A percentile compares a stretch with the other conserved stretches of the same genome.
Conservation (phyloP, 1,140 invertebrate genomes). For the Rhynchophorus ferrugineus region DNA sequence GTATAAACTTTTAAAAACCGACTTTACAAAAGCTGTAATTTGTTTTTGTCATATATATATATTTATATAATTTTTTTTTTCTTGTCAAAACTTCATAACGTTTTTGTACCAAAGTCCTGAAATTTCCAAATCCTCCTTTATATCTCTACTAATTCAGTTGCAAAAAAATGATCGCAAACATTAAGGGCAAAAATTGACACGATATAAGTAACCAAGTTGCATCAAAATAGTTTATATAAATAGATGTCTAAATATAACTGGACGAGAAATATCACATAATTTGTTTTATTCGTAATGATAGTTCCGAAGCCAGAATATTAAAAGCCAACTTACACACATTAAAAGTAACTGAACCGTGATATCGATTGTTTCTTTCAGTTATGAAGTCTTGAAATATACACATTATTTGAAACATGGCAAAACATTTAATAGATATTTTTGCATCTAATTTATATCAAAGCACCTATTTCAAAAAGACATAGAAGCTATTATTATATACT, state of each 20-base stretch:
- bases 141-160: background rate
- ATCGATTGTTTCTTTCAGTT: background rate
- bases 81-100: slow-evolving; percentile 7
- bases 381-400: slow-evolving; percentile 13
- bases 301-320: background rate
- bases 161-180: too few relatives aligned
- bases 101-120: background rate
- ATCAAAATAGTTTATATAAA: too few relatives aligned
- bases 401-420: slow-evolving; percentile 2
- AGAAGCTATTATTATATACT: slow-evolving; percentile 3
- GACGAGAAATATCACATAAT: background rate
- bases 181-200: too few relatives aligned
- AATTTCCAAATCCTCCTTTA: background rate
- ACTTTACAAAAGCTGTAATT: slow-evolving; percentile 13
- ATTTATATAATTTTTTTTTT: too few relatives aligned
- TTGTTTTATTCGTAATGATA: background rate
- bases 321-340: background rate
- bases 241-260: background rate
- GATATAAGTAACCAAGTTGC: too few relatives aligned
- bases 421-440: slow-evolving; percentile 1
- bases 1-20: slow-evolving; percentile 22
- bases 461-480: slow-evolving; percentile 17
- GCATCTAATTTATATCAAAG: slow-evolving; percentile 14
- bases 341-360: background rate
- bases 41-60: too few relatives aligned